Conservation (phyloP, 2,888 invertebrate species). For the Tryphoninae sp. region DNA sequence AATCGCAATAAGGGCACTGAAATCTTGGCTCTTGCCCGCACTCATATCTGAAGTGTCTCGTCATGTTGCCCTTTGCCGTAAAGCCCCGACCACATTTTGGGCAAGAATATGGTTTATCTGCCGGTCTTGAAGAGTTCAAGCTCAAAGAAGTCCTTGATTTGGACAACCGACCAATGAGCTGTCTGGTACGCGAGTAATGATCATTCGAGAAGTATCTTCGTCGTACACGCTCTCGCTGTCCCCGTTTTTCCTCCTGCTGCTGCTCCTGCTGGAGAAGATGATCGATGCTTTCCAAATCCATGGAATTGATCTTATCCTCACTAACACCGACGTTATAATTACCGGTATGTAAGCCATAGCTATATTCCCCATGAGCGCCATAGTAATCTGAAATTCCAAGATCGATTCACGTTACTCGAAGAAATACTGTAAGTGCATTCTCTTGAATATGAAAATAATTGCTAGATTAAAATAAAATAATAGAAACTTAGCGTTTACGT, state of each 20-base stretch:
- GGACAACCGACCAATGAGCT: neutral
- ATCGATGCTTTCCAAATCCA: slow-evolving; percentile 8
- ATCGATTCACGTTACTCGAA: slow-evolving; percentile 40
- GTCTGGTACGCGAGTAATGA: slow-evolving; percentile 18
- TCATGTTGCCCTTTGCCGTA: slow-evolving; percentile 77
- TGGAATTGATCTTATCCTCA: slow-evolving; percentile 33
- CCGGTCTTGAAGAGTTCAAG: neutral
- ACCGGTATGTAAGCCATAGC: slow-evolving; percentile 68
- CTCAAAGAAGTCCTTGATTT: slow-evolving; percentile 20
- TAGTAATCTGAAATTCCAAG: slow-evolving; percentile 74
- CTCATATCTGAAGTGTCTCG: slow-evolving; percentile 78
- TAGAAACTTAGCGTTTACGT: neutral
- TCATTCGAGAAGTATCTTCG: slow-evolving; percentile 34
- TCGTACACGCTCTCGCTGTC: neutral
- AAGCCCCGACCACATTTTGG: slow-evolving; percentile 78
- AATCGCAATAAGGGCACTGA: slow-evolving; percentile 79
- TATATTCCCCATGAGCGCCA: slow-evolving; percentile 71
- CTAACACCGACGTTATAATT: slow-evolving; percentile 20
- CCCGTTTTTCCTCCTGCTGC: neutral
- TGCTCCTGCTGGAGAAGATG: slow-evolving; percentile 2
- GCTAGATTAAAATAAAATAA: neutral
- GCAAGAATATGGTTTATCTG: slow-evolving; percentile 75
- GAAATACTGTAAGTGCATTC: neutral
- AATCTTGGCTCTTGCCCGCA: slow-evolving; percentile 78
- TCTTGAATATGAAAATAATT: neutral